Base-by-base conservation (phyloP, 2,113 vertebrate species). In the Oreochromis spilurus region DNA sequence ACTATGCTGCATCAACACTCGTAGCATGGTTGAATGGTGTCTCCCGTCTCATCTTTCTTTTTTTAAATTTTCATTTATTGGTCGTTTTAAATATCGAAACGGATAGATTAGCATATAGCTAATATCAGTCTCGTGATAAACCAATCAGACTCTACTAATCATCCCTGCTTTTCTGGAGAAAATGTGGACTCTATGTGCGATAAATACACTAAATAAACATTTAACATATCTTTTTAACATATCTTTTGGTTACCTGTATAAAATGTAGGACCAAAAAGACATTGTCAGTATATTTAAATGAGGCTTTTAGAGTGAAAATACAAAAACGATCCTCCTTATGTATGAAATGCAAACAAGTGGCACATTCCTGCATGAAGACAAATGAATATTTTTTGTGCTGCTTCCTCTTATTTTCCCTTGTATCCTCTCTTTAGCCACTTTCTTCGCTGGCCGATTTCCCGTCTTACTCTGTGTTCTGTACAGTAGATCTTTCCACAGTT, bases 321-420 rank as follows among this genome's bases (percentile, higher is more conserved):
- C 19, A 79, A 31, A 82, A 89, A 88, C 50, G 34, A 79, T 52
- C 55, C 67, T 60, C 31, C 55, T 85, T 70, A 67, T 50, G 60
- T 84, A 1, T 83, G 53, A 85, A 67, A 84, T 72, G 48, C 48
- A 80, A 50, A 79, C 53, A 48, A 29, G 75, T 40, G 43, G 40
- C 52, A 82, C 79, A 58, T 67, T 5, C 21, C 14, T 11, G 34
- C 36, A 84, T 43, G n/a, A 84, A 88, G 85, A 82, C 60, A 29
- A 55, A 86, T 84, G 36, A 72, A 86, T 91, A 65, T 55, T 88
- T 72, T 88, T 40, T 10, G 4, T 57, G 79, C 84, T 45, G 88
- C 34, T 83, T 85, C 65, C 3, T 88, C 82, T 67, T 60, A 81
- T 83, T 92, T 79, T 87, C 50, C n/a, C 55, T 84, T 7, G 9